phyloP scores from a whole-genome alignment of 1,140 invertebrate species.

The Lethrus apterus region DNA sequence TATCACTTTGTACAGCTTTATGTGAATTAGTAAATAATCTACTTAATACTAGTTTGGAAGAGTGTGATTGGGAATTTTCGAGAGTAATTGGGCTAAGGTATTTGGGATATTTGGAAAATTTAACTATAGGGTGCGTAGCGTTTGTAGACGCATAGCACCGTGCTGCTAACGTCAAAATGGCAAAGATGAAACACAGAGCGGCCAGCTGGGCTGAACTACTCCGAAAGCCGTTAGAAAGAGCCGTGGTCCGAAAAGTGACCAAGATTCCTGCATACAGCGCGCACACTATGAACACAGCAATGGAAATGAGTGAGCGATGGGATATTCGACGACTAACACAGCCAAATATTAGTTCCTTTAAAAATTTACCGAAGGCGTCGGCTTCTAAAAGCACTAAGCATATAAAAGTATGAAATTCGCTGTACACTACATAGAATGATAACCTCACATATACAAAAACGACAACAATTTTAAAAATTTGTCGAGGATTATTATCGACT shows the following conservation, averaged over 20 bases:
- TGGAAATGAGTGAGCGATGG: no score
- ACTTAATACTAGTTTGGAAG: slow-evolving; percentile 32
- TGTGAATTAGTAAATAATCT: slow-evolving; percentile 20
- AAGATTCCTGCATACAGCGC: slow-evolving; percentile 27
- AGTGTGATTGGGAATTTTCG: slow-evolving; percentile 17
- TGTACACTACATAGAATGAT: no score
- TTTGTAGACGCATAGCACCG: slow-evolving; percentile 25
- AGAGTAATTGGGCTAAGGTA: slow-evolving; percentile 23
- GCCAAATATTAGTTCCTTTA: no score
- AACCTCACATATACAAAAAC: no score
- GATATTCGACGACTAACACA: no score
- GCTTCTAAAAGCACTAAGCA: no score
- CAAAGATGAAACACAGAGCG: slow-evolving; percentile 24
- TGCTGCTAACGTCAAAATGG: slow-evolving; percentile 27
- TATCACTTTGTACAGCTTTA: slow-evolving; percentile 26
- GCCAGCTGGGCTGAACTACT: slow-evolving; percentile 21
- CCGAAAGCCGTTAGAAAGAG: slow-evolving; percentile 19
- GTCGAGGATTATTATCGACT: no score
- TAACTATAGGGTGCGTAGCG: slow-evolving; percentile 19
- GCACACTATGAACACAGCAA: slow-evolving; percentile 22
- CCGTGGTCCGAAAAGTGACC: slow-evolving; percentile 29
- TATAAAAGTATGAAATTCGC: no score
- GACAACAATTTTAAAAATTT: no score
- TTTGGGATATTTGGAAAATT: slow-evolving; percentile 9
- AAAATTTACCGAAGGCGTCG: no score